These are phyloP conservation scores for Osmoderma eremita DNA, from an alignment of 2,888 invertebrate species.

Conservation along the genomic window DNA sequence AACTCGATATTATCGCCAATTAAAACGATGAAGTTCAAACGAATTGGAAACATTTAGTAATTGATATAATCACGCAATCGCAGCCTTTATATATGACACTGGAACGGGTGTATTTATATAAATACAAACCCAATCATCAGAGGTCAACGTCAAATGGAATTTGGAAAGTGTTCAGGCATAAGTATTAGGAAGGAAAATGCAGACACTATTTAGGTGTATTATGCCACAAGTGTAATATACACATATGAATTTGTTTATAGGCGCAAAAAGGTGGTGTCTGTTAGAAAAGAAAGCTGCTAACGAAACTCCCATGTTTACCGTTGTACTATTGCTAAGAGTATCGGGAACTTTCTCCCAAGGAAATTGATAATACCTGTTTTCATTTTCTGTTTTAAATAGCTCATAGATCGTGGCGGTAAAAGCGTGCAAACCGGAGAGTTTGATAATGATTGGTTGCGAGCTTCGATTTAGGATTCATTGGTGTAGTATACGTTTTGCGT, in stretches of 20 bases:
- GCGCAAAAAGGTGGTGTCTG: neutral
- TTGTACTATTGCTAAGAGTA: conserved; percentile 24
- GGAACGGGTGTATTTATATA: neutral
- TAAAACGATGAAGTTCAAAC: conserved; percentile 5
- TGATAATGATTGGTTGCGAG: neutral
- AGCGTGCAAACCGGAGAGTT: neutral
- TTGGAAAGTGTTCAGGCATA: conserved; percentile 18
- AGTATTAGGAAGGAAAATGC: too few relatives aligned
- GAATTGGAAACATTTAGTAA: neutral
- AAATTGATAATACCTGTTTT: conserved; percentile 36
- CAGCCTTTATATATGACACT: neutral
- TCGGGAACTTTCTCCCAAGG: conserved; percentile 36
- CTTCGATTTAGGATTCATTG: too few relatives aligned
- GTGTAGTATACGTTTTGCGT: too few relatives aligned
- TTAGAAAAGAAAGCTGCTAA: conserved; percentile 36
- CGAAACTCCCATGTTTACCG: conserved; percentile 18
- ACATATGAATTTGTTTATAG: conserved; percentile 1
- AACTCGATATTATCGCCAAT: neutral
- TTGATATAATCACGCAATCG: neutral
- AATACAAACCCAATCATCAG: neutral
- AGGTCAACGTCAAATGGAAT: neutral
- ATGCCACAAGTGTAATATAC: too few relatives aligned
- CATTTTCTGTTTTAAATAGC: conserved; percentile 35
- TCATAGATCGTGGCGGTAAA: neutral
- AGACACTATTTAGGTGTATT: too few relatives aligned